Conservation (phyloP, 2,113 vertebrate species). For the Rhinoderma darwinii region DNA sequence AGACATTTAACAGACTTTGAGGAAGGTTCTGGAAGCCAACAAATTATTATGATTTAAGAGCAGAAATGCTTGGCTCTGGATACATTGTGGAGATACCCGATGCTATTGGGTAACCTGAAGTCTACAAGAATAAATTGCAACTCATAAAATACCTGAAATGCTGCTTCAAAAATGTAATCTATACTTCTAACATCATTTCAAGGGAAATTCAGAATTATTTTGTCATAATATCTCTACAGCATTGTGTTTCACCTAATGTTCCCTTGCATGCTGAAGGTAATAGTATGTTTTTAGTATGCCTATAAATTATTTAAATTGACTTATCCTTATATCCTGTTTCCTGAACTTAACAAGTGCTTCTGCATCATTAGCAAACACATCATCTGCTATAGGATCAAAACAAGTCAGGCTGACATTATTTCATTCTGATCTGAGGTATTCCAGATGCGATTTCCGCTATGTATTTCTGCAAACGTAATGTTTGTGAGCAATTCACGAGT, state of each 20-base stretch:
- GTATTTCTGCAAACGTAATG: conserved; percentile 33
- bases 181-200: conserved; percentile 73
- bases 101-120: conserved; percentile 71
- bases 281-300: conserved; percentile 79
- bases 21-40: conserved; percentile 70
- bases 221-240: conserved; percentile 79
- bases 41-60: conserved; percentile 71
- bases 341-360: conserved; percentile 86
- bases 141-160: conserved; percentile 71
- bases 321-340: conserved; percentile 87
- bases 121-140: conserved; percentile 71
- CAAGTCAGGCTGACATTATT: conserved; percentile 75
- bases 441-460: conserved; percentile 69
- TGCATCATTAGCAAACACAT: conserved; percentile 84
- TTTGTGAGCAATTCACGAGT: conserved; percentile 2
- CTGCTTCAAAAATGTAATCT: conserved; percentile 72
- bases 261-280: conserved; percentile 78
- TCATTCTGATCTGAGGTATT: conserved; percentile 74
- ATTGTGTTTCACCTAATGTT: conserved; percentile 79
- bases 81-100: conserved; percentile 69
- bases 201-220: conserved; percentile 77
- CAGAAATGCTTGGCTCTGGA: conserved; percentile 73
- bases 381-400: conserved; percentile 81
- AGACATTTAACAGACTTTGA: conserved; percentile 75
- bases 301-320: conserved; percentile 86